Conservation (phyloP, 2,113 vertebrate species). For the Sinocyclocheilus anophthalmus region DNA sequence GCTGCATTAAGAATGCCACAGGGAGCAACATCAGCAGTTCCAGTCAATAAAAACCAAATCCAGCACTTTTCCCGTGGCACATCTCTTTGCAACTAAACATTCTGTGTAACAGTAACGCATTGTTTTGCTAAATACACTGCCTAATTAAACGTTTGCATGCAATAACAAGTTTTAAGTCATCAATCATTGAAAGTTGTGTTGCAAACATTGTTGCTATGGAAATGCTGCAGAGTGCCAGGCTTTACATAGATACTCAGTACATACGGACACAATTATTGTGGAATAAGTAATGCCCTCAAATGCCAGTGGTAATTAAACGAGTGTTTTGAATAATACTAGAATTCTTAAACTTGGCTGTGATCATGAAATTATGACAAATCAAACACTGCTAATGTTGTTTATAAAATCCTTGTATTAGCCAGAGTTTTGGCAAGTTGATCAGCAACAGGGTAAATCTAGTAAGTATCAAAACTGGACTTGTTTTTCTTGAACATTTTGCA, state of each 20-base stretch:
- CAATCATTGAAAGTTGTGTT: not conserved
- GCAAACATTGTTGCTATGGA: constrained; percentile 1
- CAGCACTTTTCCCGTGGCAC: not conserved
- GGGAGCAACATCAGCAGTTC: constrained; percentile 29
- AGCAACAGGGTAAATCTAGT: not conserved
- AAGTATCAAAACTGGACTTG: not conserved
- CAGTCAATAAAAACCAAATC: constrained; percentile 26
- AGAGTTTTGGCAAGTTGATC: not conserved
- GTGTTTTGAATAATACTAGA: not conserved
- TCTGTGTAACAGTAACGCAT: not conserved
- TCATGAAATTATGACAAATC: not conserved
- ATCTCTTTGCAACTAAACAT: not conserved
- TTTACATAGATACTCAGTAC: not conserved
- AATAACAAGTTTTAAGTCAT: not conserved
- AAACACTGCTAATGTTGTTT: not conserved
- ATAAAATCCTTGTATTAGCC: not conserved
- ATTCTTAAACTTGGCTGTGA: not conserved
- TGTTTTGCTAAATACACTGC: not conserved
- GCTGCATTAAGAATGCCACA: constrained; percentile 14
- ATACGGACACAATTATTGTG: not conserved
- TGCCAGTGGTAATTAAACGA: not conserved
- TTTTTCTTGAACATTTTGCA: not conserved
- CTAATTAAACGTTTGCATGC: constrained; percentile 13
- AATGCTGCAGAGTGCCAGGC: not conserved
- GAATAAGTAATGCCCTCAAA: not conserved